Conservation (phyloP, 2,888 invertebrate genomes). For the Branchellion lobata region DNA sequence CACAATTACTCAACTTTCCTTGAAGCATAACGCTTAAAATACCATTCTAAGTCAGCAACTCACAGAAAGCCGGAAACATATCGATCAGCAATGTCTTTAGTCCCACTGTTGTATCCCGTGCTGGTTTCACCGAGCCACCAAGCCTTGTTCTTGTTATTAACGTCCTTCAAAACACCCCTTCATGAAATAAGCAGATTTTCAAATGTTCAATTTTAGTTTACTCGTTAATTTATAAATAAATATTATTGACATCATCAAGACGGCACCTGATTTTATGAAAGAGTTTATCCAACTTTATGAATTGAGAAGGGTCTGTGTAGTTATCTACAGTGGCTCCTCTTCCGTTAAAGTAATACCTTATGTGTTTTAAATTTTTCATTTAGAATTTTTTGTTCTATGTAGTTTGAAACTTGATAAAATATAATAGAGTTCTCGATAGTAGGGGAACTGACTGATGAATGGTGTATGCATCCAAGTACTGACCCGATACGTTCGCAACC, state of each 20-base stretch:
- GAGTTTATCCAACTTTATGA: constrained; percentile 17
- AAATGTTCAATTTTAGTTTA: too few species aligned
- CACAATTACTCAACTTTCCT: too few species aligned
- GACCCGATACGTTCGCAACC: background rate
- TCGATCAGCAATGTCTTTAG: constrained; percentile 69
- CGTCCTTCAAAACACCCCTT: background rate
- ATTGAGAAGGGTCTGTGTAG: constrained; percentile 24
- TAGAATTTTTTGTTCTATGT: too few species aligned
- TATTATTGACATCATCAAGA: too few species aligned
- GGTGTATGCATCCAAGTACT: constrained; percentile 12
- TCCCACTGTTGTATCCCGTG: constrained; percentile 75
- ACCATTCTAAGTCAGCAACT: constrained; percentile 63
- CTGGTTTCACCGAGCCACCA: constrained; percentile 71
- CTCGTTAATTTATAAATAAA: too few species aligned
- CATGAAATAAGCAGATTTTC: background rate
- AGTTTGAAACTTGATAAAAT: too few species aligned
- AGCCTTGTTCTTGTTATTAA: constrained; percentile 55
- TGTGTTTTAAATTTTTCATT: background rate
- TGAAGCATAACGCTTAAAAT: too few species aligned
- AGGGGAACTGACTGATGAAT: constrained; percentile 32
- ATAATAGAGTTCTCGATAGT: background rate
- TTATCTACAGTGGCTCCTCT: constrained; percentile 17
- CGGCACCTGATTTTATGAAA: constrained; percentile 1
- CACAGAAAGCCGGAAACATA: constrained; percentile 73
- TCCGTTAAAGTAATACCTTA: constrained; percentile 35